phyloP scores from a whole-genome alignment of 1,140 invertebrate genomes.

The Phortica variegata region DNA sequence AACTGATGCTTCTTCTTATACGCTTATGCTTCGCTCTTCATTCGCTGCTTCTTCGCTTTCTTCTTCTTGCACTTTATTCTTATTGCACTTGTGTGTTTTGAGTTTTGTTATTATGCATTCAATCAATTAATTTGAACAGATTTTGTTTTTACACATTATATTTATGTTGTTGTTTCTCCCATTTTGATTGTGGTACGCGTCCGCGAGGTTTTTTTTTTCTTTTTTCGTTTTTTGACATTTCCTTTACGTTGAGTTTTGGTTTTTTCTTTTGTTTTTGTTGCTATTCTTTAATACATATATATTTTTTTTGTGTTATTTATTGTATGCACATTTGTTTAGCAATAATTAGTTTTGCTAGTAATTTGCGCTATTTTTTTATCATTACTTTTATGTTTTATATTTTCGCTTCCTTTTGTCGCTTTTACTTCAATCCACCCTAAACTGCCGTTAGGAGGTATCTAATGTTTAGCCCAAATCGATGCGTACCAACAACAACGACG shows the following conservation, averaged over 20 bases:
- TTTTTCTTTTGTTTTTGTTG: neutral
- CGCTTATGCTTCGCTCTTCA: slow-evolving; percentile 4
- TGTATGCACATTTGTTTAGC: too few species aligned
- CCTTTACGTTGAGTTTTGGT: too few species aligned
- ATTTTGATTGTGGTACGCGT: slow-evolving; percentile 14
- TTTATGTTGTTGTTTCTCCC: slow-evolving; percentile 17
- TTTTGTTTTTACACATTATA: slow-evolving; percentile 32
- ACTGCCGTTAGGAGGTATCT: slow-evolving; percentile 56
- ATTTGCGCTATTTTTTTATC: too few species aligned
- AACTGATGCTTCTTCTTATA: neutral
- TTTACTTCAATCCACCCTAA: slow-evolving; percentile 37
- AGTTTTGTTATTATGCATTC: slow-evolving; percentile 10
- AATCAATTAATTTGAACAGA: neutral
- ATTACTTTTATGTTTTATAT: too few species aligned
- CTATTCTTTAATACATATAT: neutral
- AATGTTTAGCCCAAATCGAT: slow-evolving; percentile 56
- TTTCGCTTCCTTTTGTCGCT: too few species aligned
- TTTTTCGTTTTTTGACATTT: too few species aligned
- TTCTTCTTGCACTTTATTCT: slow-evolving; percentile 17
- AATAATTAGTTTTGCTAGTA: too few species aligned
- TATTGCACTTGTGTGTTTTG: slow-evolving; percentile 15
- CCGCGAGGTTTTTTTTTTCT: slow-evolving; percentile 29
- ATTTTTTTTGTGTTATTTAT: slow-evolving; percentile 27
- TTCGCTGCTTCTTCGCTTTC: slow-evolving; percentile 22
- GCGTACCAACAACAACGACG: slow-evolving; percentile 38